Base-by-base conservation (phyloP, 2,888 invertebrate genomes). In the Diabrotica balteata region DNA sequence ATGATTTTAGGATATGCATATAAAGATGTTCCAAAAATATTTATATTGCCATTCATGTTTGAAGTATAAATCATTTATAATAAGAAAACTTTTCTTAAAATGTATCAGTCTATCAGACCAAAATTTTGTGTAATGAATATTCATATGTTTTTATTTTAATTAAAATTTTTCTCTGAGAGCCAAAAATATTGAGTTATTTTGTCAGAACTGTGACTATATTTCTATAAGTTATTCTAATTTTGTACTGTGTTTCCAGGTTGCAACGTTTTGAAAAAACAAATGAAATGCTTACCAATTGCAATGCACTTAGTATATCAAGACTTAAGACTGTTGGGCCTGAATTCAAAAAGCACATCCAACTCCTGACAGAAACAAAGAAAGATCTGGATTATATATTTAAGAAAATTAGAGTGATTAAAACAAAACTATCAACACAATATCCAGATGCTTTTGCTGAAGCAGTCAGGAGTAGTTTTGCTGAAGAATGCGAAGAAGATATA, bases 221-320 rank as follows among this genome's bases (percentile, higher is more conserved):
- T 32, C 0, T 32, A 32, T 32, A 32, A 32, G 4, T 32, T 32
- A 32, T 32, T 5, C 32, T 32, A 32, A 32, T 32, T 32, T 32
- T 32, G 32, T 32, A 32, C 5, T 32, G 32, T 32, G 0, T 32
- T 66, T 61, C 2, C 80, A 96, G 96, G 95, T 83, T 98, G 43
- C 94, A 95, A 79, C 88, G 98, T 64, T 99, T 98, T 85, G 98
- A 98, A 81, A 98, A 98, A 84, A 98, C 98, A 0, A 99, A 98
- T 80, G 98, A 99, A 86, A 99, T 98, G 98, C 85, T 99, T 45
- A 92, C 95, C 8, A 98, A 98, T 83, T 98, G 98, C 82, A 97
- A 97, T 83, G 93, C 95, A 17, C 84, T 99, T n/a, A 96, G 97
- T 0, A 91, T 93, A 4, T 92, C 92, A 72, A 89, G 98, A 9